Conservation (phyloP, 2,888 invertebrate species). For the Perizoma affinitatum region DNA sequence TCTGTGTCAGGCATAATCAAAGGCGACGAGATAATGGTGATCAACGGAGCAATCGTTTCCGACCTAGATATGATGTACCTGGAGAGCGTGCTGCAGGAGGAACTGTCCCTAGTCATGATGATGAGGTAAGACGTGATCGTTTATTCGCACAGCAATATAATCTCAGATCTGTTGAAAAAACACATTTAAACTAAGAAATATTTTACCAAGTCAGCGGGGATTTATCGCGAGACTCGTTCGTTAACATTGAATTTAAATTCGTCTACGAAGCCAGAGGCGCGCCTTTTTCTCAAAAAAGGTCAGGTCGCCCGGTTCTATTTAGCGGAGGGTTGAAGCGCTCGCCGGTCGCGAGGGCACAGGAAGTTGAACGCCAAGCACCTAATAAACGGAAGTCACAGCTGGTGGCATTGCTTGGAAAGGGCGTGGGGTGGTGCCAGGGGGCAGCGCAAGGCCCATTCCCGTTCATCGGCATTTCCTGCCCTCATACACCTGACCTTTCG, state of each 20-base stretch:
- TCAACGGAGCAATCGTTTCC: conserved; percentile 98
- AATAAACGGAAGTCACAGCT: conserved; percentile 76
- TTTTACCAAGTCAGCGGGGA: conserved; percentile 52
- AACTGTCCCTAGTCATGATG: conserved; percentile 97
- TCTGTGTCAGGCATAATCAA: conserved; percentile 94
- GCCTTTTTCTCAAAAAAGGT: conserved; percentile 49
- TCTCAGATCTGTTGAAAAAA: conserved; percentile 24
- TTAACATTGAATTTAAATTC: conserved; percentile 65
- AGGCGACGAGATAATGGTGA: conserved; percentile 99
- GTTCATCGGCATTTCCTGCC: conserved; percentile 77
- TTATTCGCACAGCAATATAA: not conserved
- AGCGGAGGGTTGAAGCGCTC: conserved; percentile 47
- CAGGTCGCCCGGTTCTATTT: conserved; percentile 46
- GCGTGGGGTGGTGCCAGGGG: conserved; percentile 43
- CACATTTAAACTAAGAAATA: conserved; percentile 54
- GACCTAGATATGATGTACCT: conserved; percentile 99
- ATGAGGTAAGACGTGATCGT: conserved; percentile 86
- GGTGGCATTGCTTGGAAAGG: conserved; percentile 47
- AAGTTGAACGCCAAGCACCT: conserved; percentile 62
- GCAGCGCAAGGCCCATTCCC: conserved; percentile 61
- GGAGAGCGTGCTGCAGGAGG: conserved; percentile 97
- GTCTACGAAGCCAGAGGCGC: conserved; percentile 44
- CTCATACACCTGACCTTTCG: conserved; percentile 83
- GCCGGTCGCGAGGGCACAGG: conserved; percentile 50
- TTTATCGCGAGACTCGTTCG: conserved; percentile 57